Conservation (phyloP, 2,888 invertebrate genomes). For the Gonocerus acuteangulatus region DNA sequence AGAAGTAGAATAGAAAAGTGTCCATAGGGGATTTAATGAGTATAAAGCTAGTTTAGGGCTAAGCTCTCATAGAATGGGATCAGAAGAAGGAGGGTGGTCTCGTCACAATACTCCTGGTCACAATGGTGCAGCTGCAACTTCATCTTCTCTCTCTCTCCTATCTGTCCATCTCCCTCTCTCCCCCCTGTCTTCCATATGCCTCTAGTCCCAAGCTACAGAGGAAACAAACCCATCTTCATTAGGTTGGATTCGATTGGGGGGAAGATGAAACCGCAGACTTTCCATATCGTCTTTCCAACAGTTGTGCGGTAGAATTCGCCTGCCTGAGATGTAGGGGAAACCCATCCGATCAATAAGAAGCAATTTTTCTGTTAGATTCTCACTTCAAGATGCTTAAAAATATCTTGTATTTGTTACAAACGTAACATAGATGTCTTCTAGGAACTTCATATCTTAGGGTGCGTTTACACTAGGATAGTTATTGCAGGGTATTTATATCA, state of each 20-base stretch:
- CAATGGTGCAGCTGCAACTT: background rate
- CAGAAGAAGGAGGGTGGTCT: conserved; percentile 14
- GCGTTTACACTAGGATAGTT: no score
- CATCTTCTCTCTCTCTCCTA: background rate
- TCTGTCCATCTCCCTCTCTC: background rate
- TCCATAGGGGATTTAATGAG: conserved; percentile 23
- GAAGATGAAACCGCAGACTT: background rate
- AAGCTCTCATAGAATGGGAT: conserved; percentile 21
- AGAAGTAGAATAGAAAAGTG: conserved; percentile 13
- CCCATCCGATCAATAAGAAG: no score
- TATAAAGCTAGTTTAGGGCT: conserved; percentile 15
- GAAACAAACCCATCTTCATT: background rate
- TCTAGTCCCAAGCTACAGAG: background rate
- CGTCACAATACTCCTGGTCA: conserved; percentile 5
- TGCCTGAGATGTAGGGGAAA: no score
- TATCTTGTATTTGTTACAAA: no score
- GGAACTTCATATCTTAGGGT: no score
- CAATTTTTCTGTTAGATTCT: no score
- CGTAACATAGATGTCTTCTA: no score
- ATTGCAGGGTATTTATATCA: no score
- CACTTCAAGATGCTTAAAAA: no score
- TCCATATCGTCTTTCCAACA: background rate
- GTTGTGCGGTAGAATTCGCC: no score
- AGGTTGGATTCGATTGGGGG: background rate
- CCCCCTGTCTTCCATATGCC: conserved; percentile 9